phyloP scores from a whole-genome alignment of 2,888 invertebrate genomes.

The Villa cingulata region DNA sequence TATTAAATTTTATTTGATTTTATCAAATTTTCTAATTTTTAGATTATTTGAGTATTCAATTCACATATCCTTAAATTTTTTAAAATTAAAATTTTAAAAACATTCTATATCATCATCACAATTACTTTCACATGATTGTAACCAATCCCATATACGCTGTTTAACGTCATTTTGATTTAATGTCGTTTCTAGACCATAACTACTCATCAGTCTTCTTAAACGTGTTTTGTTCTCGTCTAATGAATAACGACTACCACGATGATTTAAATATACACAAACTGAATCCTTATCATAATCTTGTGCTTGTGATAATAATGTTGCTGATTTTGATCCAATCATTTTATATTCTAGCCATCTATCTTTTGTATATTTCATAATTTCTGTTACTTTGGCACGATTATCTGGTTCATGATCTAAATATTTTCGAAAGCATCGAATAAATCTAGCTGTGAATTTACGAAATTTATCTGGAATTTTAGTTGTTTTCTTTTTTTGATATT shows the following conservation, averaged over 20 bases:
- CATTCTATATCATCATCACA: slow-evolving; percentile 4
- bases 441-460: slow-evolving; percentile 50
- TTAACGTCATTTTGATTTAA: slow-evolving; percentile 48
- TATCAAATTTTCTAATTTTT: no score
- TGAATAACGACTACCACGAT: slow-evolving; percentile 39
- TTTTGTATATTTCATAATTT: slow-evolving; percentile 46
- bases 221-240: slow-evolving; percentile 42
- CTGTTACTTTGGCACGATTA: slow-evolving; percentile 46
- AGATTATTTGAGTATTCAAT: no score
- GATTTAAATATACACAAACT: slow-evolving; percentile 38
- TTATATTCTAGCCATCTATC: slow-evolving; percentile 44
- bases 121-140: slow-evolving; percentile 41
- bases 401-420: slow-evolving; percentile 54
- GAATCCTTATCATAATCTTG: slow-evolving; percentile 38
- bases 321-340: slow-evolving; percentile 40
- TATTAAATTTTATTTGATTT: no score
- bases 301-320: slow-evolving; percentile 28
- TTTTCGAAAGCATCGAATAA: slow-evolving; percentile 55
- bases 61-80: no score
- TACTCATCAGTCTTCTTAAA: slow-evolving; percentile 41
- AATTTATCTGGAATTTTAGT: slow-evolving; percentile 46
- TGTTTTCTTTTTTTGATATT: slow-evolving; percentile 50
- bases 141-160: slow-evolving; percentile 52
- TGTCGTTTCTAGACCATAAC: slow-evolving; percentile 49
- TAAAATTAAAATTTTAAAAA: slow-evolving; percentile 5